Percentiles rank a stretch among this genome's conserved stretches.
phyloP scores from a whole-genome alignment of 2,888 invertebrate genomes.

The Abrostola tripartita region DNA sequence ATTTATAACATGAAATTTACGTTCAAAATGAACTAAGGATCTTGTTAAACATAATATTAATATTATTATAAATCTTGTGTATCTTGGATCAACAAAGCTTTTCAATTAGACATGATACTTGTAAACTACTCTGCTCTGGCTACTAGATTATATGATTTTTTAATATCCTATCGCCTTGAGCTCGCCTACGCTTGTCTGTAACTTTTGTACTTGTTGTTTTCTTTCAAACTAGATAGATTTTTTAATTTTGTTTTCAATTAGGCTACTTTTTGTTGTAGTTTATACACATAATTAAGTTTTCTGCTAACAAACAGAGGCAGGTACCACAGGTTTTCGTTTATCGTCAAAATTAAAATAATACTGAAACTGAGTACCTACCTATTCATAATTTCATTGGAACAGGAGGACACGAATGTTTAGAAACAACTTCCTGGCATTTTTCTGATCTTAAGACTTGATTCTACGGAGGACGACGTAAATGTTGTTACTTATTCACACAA shows the following conservation, averaged over 20 bases:
- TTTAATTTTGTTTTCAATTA: not conserved
- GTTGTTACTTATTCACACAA: no score
- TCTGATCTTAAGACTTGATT: no score
- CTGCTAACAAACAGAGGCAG: no score
- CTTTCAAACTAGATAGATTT: not conserved
- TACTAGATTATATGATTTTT: constrained; percentile 43
- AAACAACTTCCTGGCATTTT: no score
- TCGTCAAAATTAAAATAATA: no score
- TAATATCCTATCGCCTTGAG: constrained; percentile 41
- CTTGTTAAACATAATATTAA: constrained; percentile 55
- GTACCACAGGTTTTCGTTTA: no score
- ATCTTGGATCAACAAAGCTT: constrained; percentile 26
- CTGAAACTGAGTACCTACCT: no score
- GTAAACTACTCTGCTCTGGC: constrained; percentile 25
- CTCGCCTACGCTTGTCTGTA: constrained; percentile 30
- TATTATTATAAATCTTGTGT: constrained; percentile 42
- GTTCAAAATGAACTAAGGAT: not conserved
- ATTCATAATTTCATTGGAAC: no score
- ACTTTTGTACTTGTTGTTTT: constrained; percentile 16
- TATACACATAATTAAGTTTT: not conserved
- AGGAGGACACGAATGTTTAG: no score
- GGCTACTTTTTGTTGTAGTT: not conserved
- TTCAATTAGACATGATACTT: constrained; percentile 48
- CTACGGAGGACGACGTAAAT: no score
- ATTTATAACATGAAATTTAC: no score